Percentiles rank a stretch among this genome's conserved stretches.
phyloP scores from a whole-genome alignment of 2,888 invertebrate genomes.

The Choristoneura rosaceana region DNA sequence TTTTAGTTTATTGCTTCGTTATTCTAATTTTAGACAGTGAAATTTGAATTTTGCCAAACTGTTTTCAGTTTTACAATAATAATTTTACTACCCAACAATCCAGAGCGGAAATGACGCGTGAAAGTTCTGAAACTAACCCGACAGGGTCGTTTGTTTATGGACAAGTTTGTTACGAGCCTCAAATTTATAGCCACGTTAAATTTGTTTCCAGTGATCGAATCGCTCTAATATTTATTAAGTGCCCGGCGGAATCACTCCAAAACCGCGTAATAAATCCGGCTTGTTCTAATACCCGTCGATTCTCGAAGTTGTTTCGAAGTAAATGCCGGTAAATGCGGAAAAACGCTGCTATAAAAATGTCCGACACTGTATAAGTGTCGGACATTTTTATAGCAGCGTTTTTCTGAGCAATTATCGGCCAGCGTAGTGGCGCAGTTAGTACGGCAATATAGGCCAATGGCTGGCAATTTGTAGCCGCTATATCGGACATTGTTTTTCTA shows the following conservation, averaged over 20 bases:
- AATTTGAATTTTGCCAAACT: no score
- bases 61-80: no score
- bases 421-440: conserved; percentile 21
- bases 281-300: conserved; percentile 13
- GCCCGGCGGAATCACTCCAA: background rate
- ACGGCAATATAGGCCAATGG: conserved; percentile 25
- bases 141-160: background rate
- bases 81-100: background rate
- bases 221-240: background rate
- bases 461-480: conserved; percentile 22
- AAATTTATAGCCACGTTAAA: background rate
- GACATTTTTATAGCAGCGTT: conserved; percentile 32
- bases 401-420: conserved; percentile 20
- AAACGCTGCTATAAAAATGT: no score
- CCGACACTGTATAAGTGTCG: conserved; percentile 1
- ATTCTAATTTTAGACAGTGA: no score
- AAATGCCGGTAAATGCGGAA: no score
- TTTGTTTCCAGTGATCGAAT: background rate
- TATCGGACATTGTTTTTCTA: background rate
- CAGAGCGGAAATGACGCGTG: background rate
- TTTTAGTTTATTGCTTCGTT: no score
- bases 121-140: background rate
- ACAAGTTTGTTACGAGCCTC: background rate
- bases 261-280: conserved; percentile 1
- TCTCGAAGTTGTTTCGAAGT: conserved; percentile 9